A percentile compares a stretch with the other conserved stretches of the same genome.
These are phyloP conservation scores for Penaeus indicus DNA, from an alignment of 1,140 invertebrate species.

Conservation along the genomic window DNA sequence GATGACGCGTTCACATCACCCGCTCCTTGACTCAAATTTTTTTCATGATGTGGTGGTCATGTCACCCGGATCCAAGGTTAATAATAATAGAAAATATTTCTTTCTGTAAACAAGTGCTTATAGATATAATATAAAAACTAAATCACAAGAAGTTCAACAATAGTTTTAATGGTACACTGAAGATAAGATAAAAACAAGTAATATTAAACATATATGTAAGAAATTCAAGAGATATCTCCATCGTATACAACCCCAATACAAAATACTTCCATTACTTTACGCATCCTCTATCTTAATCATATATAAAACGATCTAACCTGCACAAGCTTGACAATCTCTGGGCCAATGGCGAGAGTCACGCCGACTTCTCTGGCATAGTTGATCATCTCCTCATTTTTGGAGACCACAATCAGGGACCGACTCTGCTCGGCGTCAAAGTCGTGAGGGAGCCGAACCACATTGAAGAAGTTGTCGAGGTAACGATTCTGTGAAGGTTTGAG, in stretches of 20 bases:
- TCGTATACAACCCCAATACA: neutral
- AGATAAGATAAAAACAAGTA: too few relatives aligned
- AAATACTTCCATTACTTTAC: neutral
- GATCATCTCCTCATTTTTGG: conserved; percentile 36
- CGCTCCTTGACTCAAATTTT: too few relatives aligned
- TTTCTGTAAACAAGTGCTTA: too few relatives aligned
- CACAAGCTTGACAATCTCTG: conserved; percentile 45
- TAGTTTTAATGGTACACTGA: too few relatives aligned
- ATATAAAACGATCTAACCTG: conserved; percentile 26
- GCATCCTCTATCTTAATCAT: neutral
- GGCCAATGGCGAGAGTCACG: conserved; percentile 33
- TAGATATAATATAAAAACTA: too few relatives aligned
- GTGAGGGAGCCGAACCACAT: conserved; percentile 40
- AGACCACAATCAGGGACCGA: conserved; percentile 34
- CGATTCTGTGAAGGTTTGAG: conserved; percentile 37
- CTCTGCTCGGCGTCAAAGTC: conserved; percentile 40
- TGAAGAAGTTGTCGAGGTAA: conserved; percentile 39
- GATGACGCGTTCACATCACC: too few relatives aligned
- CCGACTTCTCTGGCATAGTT: conserved; percentile 39
- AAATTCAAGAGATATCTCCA: too few relatives aligned
- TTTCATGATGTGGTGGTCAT: too few relatives aligned
- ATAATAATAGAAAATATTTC: too few relatives aligned
- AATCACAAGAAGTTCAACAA: too few relatives aligned
- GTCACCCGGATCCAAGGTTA: too few relatives aligned
- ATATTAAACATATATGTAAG: too few relatives aligned